A percentile compares a stretch with the other conserved stretches of the same genome.
These are phyloP conservation scores for Podiceps cristatus DNA, from an alignment of 2,113 vertebrate species.

Conservation along the genomic window DNA sequence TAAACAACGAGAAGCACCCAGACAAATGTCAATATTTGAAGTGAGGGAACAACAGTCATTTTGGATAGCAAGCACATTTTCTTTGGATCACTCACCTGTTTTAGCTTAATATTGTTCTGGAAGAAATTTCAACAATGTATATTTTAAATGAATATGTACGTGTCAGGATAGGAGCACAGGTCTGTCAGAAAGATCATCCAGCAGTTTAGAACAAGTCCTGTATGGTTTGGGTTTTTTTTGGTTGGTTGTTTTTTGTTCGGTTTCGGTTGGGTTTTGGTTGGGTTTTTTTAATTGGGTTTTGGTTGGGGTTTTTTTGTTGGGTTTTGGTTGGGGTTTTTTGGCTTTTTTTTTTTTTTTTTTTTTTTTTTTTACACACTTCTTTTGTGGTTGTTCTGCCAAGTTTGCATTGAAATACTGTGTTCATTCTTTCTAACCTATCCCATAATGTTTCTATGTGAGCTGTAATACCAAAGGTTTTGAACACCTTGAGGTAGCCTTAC, in stretches of 20 bases:
- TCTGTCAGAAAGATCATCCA: neutral
- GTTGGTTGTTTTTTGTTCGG: too few relatives aligned
- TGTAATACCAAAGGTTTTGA: neutral
- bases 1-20: constrained; percentile 76
- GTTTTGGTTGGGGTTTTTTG: too few relatives aligned
- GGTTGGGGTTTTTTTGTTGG: too few relatives aligned
- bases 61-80: constrained; percentile 74
- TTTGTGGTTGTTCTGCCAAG: neutral
- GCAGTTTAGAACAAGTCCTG: neutral
- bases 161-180: neutral
- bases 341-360: neutral
- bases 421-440: neutral
- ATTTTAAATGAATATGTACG: neutral
- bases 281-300: too few relatives aligned
- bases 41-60: constrained; percentile 58
- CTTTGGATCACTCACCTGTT: constrained; percentile 70
- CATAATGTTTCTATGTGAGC: neutral
- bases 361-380: neutral
- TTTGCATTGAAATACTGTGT: neutral
- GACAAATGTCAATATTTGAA: constrained; percentile 80
- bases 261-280: too few relatives aligned
- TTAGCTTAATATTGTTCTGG: constrained; percentile 46
- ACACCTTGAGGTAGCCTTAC: neutral
- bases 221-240: neutral
- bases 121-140: constrained; percentile 51